Evolutionary conservation across 2,888 invertebrate species (phyloP).

Genomic region (Chalcosyrphus nemorum): DNA sequence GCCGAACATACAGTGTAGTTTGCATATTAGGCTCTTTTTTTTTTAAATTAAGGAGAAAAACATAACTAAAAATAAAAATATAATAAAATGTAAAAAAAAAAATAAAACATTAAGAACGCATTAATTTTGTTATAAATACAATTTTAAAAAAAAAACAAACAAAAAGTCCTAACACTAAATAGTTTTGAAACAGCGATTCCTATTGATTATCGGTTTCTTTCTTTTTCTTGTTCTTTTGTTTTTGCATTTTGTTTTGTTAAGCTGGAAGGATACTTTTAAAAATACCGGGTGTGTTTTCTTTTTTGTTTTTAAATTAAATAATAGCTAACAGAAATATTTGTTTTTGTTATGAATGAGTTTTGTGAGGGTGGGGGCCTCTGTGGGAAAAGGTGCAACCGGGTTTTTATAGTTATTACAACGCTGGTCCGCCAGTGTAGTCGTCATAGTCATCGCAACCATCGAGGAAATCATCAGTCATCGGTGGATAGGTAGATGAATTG

Average conservation of each 20-base stretch:
- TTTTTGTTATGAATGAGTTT: not conserved
- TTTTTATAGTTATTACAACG: slow-evolving; percentile 75
- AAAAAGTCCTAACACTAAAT: slow-evolving; percentile 24
- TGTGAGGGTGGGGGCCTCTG: slow-evolving; percentile 10
- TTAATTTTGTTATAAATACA: slow-evolving; percentile 44
- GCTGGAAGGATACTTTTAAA: not conserved
- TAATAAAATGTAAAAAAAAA: not conserved
- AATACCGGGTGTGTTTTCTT: not conserved
- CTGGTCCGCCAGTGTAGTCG: slow-evolving; percentile 77
- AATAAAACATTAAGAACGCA: slow-evolving; percentile 16
- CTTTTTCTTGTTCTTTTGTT: not conserved
- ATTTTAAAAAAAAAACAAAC: slow-evolving; percentile 27
- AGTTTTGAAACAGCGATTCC: slow-evolving; percentile 1
- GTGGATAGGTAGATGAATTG: slow-evolving; percentile 55
- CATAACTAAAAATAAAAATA: slow-evolving; percentile 3
- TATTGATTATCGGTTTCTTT: not conserved
- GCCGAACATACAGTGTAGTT: not conserved
- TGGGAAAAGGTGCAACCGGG: slow-evolving; percentile 5
- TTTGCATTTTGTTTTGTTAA: not conserved
- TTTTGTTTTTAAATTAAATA: too few species aligned
- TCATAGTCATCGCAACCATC: slow-evolving; percentile 77
- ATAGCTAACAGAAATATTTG: slow-evolving; percentile 13
- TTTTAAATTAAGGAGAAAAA: slow-evolving; percentile 3
- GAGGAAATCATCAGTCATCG: slow-evolving; percentile 72
- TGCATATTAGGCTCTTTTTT: slow-evolving; percentile 4